phyloP scores from a whole-genome alignment of 2,888 invertebrate species.

The Lordiphosa fenestrarum region DNA sequence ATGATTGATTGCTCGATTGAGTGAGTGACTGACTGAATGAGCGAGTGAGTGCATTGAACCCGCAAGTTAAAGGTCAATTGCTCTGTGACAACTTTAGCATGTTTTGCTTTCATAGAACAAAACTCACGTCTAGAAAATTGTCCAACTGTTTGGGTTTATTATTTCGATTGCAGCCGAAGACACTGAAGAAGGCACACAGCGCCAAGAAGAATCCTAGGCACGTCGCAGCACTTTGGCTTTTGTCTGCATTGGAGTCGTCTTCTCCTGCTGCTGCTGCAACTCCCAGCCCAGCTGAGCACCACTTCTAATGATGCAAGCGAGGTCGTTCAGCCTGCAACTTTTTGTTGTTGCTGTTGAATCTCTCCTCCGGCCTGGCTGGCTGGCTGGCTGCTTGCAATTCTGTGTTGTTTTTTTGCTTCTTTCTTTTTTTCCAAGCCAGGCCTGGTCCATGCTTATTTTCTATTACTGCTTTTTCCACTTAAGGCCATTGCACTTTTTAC shows the following conservation, averaged over 20 bases:
- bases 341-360: constrained; percentile 28
- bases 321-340: constrained; percentile 63
- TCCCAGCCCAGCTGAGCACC: constrained; percentile 54
- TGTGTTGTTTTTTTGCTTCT: constrained; percentile 31
- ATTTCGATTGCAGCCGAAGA: constrained; percentile 57
- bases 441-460: constrained; percentile 71
- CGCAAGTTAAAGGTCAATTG: constrained; percentile 57
- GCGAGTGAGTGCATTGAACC: constrained; percentile 70
- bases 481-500: constrained; percentile 75
- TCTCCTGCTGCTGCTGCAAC: constrained; percentile 26
- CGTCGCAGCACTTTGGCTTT: constrained; percentile 73
- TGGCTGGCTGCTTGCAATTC: constrained; percentile 60
- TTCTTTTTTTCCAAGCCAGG: constrained; percentile 33
- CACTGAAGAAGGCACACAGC: constrained; percentile 9
- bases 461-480: constrained; percentile 75
- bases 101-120: constrained; percentile 35
- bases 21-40: constrained; percentile 43
- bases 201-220: constrained; percentile 51
- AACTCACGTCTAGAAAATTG: constrained; percentile 70
- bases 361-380: constrained; percentile 26
- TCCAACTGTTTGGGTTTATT: constrained; percentile 72
- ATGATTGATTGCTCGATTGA: constrained; percentile 40
- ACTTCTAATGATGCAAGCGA: constrained; percentile 74
- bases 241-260: constrained; percentile 45
- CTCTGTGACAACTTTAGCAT: constrained; percentile 68